phyloP scores from a whole-genome alignment of 1,140 invertebrate genomes.

The Brachionus paranguensis region DNA sequence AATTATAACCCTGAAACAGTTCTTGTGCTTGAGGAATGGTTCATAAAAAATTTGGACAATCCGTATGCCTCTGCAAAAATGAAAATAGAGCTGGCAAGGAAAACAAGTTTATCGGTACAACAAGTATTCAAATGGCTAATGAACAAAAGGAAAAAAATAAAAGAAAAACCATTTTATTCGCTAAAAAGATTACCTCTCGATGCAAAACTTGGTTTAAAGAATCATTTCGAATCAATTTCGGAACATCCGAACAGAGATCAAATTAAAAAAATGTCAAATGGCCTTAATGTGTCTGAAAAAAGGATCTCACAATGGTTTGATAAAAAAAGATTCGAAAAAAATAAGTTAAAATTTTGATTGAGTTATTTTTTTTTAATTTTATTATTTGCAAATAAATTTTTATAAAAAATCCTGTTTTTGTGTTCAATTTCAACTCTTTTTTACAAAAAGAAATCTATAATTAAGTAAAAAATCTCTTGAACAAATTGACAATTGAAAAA shows the following conservation, averaged over 20 bases:
- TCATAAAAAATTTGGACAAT: background rate
- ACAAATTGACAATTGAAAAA: slow-evolving; percentile 12
- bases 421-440: background rate
- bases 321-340: slow-evolving; percentile 26
- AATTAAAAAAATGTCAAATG: background rate
- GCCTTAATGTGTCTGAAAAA: background rate
- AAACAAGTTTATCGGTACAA: background rate
- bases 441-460: background rate
- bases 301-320: slow-evolving; percentile 12
- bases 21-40: background rate
- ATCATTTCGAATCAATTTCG: slow-evolving; percentile 13
- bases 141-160: background rate
- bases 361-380: background rate
- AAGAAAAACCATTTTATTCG: background rate
- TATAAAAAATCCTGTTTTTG: background rate
- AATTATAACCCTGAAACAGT: slow-evolving; percentile 9
- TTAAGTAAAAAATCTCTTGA: slow-evolving; percentile 18
- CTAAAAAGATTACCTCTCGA: background rate
- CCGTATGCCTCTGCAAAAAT: background rate
- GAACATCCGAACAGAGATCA: background rate
- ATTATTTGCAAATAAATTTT: background rate
- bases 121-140: slow-evolving; percentile 10
- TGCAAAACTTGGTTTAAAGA: slow-evolving; percentile 6
- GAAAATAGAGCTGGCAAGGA: background rate
- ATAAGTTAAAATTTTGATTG: slow-evolving; percentile 9